These are phyloP conservation scores for Trichechus manatus DNA, from an alignment of 2,113 vertebrate species.

Conservation along the genomic window DNA sequence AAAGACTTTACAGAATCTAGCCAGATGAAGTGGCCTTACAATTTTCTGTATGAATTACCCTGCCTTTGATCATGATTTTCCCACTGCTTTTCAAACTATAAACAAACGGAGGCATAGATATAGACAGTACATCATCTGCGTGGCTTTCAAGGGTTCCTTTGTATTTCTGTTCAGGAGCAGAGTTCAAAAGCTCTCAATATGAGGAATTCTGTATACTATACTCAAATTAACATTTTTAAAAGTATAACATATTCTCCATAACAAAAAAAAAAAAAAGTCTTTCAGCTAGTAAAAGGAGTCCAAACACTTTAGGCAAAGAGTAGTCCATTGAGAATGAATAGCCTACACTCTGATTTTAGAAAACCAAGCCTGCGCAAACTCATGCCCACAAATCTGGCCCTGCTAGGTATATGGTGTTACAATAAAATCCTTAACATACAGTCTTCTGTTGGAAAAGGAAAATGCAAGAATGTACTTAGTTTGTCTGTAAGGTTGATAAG, in stretches of 20 bases:
- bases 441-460: background rate
- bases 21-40: constrained; percentile 42
- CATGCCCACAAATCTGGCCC: background rate
- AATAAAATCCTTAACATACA: background rate
- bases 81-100: constrained; percentile 67
- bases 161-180: constrained; percentile 23
- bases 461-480: background rate
- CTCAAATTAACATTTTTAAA: constrained; percentile 67
- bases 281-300: constrained; percentile 5
- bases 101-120: constrained; percentile 33
- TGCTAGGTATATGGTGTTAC: background rate
- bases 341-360: constrained; percentile 29
- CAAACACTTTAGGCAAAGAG: background rate
- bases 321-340: background rate
- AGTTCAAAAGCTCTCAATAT: constrained; percentile 44
- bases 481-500: background rate
- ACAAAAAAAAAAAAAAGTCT: background rate
- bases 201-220: background rate
- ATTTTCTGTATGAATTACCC: constrained; percentile 34
- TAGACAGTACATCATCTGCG: background rate
- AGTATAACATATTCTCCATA: background rate
- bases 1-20: constrained; percentile 51
- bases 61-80: constrained; percentile 66
- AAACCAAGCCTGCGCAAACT: background rate
- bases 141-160: constrained; percentile 61